A percentile compares a stretch with the other conserved stretches of the same genome.
phyloP scores from a whole-genome alignment of 2,113 vertebrate genomes.

The Pseudorectes ferrugineus region DNA sequence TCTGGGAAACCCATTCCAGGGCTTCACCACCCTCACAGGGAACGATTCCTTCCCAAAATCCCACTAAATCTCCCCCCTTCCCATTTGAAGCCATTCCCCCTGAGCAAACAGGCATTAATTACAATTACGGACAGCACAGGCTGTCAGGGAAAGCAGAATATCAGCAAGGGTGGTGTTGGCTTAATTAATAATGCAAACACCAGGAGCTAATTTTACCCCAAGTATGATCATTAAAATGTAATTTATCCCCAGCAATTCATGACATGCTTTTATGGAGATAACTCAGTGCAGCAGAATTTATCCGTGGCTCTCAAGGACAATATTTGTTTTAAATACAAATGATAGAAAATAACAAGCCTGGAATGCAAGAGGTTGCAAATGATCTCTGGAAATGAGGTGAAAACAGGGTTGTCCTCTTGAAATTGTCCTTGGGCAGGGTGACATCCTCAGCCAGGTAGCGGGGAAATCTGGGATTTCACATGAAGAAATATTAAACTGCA shows the following conservation, averaged over 20 bases:
- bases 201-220: neutral
- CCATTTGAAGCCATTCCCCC: neutral
- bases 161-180: neutral
- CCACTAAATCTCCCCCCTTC: neutral
- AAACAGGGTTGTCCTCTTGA: slow-evolving; percentile 36
- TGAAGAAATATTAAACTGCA: slow-evolving; percentile 32
- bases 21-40: neutral
- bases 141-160: neutral
- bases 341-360: slow-evolving; percentile 64
- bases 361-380: slow-evolving; percentile 43
- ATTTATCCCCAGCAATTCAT: neutral
- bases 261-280: neutral
- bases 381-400: slow-evolving; percentile 22
- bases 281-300: slow-evolving; percentile 49
- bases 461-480: slow-evolving; percentile 52
- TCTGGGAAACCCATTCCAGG: neutral
- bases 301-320: slow-evolving; percentile 36
- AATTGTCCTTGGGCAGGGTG: slow-evolving; percentile 42
- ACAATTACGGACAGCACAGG: neutral
- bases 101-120: neutral
- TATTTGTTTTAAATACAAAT: slow-evolving; percentile 26
- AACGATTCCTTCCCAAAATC: neutral
- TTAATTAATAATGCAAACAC: neutral
- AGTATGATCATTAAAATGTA: neutral
- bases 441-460: too few species aligned